phyloP scores from a whole-genome alignment of 1,140 invertebrate genomes.

The Ips typographus region DNA sequence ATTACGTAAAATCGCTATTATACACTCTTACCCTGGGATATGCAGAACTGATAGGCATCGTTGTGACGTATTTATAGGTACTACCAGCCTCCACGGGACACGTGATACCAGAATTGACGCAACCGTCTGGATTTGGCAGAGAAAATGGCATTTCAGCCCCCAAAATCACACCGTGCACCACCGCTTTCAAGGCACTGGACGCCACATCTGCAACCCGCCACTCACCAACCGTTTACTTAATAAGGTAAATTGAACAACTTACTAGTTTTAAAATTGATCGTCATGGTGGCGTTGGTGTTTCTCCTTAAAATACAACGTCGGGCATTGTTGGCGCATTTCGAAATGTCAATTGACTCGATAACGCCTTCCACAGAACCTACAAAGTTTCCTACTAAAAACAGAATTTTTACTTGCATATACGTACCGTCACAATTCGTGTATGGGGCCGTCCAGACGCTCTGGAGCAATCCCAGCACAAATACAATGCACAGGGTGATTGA shows the following conservation, averaged over 20 bases:
- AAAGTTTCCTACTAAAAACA: slow-evolving; percentile 31
- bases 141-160: slow-evolving; percentile 71
- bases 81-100: slow-evolving; percentile 66
- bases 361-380: slow-evolving; percentile 62
- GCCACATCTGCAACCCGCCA: slow-evolving; percentile 52
- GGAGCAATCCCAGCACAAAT: background rate
- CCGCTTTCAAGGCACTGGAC: slow-evolving; percentile 55
- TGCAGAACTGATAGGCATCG: slow-evolving; percentile 59
- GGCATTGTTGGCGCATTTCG: slow-evolving; percentile 57
- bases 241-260: slow-evolving; percentile 45
- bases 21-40: slow-evolving; percentile 62
- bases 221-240: background rate
- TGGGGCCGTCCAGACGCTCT: background rate
- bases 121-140: slow-evolving; percentile 67
- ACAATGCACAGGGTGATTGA: background rate
- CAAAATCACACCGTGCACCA: slow-evolving; percentile 70
- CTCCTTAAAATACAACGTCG: slow-evolving; percentile 61
- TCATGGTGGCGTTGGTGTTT: slow-evolving; percentile 62
- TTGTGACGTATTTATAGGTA: slow-evolving; percentile 61
- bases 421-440: slow-evolving; percentile 11
- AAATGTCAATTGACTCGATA: slow-evolving; percentile 58
- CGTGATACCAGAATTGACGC: slow-evolving; percentile 61
- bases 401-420: background rate
- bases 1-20: slow-evolving; percentile 4
- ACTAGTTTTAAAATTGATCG: slow-evolving; percentile 62